Percentiles rank a stretch among this genome's conserved stretches.
phyloP scores from a whole-genome alignment of 2,797 vertebrate species.

The Neosilurus hyrtlii region DNA sequence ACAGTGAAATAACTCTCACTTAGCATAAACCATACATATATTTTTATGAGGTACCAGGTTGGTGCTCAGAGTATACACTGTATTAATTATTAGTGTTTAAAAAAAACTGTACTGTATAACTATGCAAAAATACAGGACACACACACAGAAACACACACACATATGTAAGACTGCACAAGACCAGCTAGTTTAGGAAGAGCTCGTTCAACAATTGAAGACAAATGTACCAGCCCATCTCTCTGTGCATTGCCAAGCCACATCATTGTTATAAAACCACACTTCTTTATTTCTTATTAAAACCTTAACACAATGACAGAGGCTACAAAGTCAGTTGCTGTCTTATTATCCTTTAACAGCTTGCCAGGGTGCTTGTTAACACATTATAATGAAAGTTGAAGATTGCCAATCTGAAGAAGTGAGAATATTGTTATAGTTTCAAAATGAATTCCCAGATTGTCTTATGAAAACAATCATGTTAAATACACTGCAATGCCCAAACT shows the following conservation, averaged over 20 bases:
- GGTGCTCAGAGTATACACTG: neutral
- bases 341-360: conserved; percentile 63
- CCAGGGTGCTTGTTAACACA: conserved; percentile 67
- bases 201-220: conserved; percentile 57
- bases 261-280: conserved; percentile 60
- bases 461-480: conserved; percentile 27
- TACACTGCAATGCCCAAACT: neutral
- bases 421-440: conserved; percentile 18
- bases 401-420: conserved; percentile 8
- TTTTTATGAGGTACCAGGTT: neutral
- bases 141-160: neutral
- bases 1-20: neutral
- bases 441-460: conserved; percentile 14
- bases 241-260: conserved; percentile 45
- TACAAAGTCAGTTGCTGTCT: conserved; percentile 72
- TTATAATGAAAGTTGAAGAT: conserved; percentile 64
- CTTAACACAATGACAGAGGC: conserved; percentile 64
- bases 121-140: conserved; percentile 36
- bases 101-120: neutral
- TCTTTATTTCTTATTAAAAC: conserved; percentile 58
- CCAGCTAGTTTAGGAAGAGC: conserved; percentile 10
- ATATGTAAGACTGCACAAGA: neutral
- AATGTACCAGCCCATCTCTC: conserved; percentile 60
- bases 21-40: neutral
- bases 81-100: neutral